Conservation (phyloP, 1,140 invertebrate genomes). For the Lethrus apterus region DNA sequence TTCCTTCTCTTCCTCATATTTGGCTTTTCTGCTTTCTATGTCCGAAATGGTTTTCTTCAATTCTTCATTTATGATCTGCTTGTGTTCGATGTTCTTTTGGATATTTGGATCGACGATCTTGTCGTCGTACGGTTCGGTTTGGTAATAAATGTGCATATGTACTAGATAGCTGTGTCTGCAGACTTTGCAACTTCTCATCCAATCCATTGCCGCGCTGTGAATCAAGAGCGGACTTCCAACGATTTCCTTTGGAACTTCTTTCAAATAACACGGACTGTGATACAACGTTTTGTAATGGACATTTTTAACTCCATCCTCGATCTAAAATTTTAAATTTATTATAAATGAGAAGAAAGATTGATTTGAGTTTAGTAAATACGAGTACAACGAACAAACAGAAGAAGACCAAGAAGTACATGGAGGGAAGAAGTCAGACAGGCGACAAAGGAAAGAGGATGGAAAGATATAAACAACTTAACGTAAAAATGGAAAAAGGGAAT, state of each 20-base stretch:
- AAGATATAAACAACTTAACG: no score
- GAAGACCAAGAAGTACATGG: no score
- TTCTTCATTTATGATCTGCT: conserved; percentile 17
- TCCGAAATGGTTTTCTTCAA: conserved; percentile 15
- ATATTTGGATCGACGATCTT: conserved; percentile 20
- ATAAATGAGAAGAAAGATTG: no score
- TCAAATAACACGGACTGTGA: not conserved
- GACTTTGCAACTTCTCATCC: no score
- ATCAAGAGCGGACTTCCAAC: not conserved
- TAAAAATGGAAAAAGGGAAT: no score
- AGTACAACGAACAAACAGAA: no score
- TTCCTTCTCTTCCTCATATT: conserved; percentile 22
- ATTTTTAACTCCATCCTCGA: conserved; percentile 2
- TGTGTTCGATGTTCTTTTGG: conserved; percentile 18
- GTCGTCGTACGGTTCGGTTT: conserved; percentile 21
- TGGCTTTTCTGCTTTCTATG: conserved; percentile 16
- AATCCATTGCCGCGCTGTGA: not conserved
- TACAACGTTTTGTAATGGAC: conserved; percentile 9
- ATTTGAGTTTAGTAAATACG: no score
- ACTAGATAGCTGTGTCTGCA: conserved; percentile 1
- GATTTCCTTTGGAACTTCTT: conserved; percentile 3
- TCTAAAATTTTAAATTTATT: no score
- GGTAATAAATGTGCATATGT: conserved; percentile 32
- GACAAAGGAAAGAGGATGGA: no score
- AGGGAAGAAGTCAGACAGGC: no score